These are phyloP conservation scores for Albula goreensis DNA, from an alignment of 2,113 vertebrate genomes.

Conservation along the genomic window DNA sequence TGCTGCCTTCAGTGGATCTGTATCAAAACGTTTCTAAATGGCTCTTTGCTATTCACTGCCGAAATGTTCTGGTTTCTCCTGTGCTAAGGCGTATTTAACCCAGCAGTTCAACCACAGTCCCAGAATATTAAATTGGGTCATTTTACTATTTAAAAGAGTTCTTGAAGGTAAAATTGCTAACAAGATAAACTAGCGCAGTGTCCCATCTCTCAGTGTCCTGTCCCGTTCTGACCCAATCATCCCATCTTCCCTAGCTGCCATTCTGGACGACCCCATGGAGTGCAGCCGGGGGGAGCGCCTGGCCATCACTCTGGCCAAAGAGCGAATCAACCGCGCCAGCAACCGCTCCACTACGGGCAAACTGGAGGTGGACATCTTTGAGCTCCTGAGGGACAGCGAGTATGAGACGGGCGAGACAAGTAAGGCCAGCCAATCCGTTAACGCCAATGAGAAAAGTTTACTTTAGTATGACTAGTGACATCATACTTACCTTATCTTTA, in stretches of 20 bases:
- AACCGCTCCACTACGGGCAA: constrained; percentile 89
- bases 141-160: neutral
- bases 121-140: neutral
- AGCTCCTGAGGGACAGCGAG: constrained; percentile 94
- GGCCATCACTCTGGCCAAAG: constrained; percentile 96
- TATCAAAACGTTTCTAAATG: constrained; percentile 43
- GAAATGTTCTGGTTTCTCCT: neutral
- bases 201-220: neutral
- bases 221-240: neutral
- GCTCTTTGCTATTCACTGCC: no score
- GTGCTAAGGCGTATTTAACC: neutral
- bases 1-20: neutral
- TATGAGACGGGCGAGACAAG: constrained; percentile 98
- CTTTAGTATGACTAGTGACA: neutral
- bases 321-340: constrained; percentile 88
- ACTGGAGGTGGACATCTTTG: constrained; percentile 96
- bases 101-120: neutral
- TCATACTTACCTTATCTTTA: neutral
- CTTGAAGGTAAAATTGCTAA: neutral
- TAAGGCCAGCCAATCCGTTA: constrained; percentile 65
- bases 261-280: constrained; percentile 99
- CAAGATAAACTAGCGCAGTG: neutral
- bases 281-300: constrained; percentile 96
- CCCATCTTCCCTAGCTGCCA: constrained; percentile 71
- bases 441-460: neutral